Evolutionary conservation across 2,888 invertebrate genomes (phyloP).

Genomic region (Caenorhabditis macrosperma): DNA sequence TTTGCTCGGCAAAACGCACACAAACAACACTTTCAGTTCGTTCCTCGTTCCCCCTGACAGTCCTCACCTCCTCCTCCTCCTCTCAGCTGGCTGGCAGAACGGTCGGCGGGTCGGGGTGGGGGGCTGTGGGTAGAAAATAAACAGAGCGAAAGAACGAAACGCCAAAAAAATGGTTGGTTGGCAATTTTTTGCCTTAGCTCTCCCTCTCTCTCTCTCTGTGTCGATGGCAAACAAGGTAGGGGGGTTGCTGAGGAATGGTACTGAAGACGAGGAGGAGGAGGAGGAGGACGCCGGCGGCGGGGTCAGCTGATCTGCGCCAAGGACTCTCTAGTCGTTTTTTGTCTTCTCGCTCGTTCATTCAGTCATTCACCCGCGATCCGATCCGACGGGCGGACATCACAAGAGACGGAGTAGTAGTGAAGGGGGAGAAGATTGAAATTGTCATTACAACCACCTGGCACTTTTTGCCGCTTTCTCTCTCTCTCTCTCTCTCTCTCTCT

Average conservation of each 20-base stretch:
- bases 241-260: background rate
- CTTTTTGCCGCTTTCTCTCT: background rate
- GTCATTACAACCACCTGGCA: conserved; percentile 58
- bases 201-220: conserved; percentile 3
- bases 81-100: conserved; percentile 19
- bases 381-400: background rate
- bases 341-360: background rate
- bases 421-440: conserved; percentile 38
- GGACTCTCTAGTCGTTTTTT: background rate
- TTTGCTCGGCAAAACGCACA: conserved; percentile 12
- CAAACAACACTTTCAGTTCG: conserved; percentile 24
- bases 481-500: conserved; percentile 25
- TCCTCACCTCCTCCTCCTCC: background rate
- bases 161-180: conserved; percentile 24
- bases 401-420: background rate
- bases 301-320: conserved; percentile 24
- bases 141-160: conserved; percentile 29
- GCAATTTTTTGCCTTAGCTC: conserved; percentile 15
- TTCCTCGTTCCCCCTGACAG: too few species aligned
- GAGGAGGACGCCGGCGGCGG: background rate
- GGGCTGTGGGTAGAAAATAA: background rate
- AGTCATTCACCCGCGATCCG: too few species aligned
- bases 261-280: background rate
- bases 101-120: background rate
- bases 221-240: conserved; percentile 40